Evolutionary conservation across 2,888 invertebrate genomes (phyloP).

Genomic region (Eustalomyia histrio): DNA sequence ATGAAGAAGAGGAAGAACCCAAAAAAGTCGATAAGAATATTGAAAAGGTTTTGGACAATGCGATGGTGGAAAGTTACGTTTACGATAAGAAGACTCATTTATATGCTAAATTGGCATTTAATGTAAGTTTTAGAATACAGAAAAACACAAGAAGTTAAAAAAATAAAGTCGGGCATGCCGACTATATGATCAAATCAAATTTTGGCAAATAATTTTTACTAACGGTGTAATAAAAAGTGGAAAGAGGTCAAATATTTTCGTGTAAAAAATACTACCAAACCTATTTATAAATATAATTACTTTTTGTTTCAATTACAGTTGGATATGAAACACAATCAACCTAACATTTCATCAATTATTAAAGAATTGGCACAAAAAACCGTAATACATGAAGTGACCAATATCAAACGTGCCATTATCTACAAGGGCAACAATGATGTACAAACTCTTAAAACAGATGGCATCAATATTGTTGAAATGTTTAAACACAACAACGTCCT

Average conservation of each 20-base stretch:
- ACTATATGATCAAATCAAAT: too few species aligned
- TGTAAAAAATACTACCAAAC: too few species aligned
- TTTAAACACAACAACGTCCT: conserved; percentile 89
- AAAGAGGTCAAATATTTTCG: too few species aligned
- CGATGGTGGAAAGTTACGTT: conserved; percentile 82
- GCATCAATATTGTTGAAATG: conserved; percentile 95
- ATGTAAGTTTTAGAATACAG: conserved; percentile 80
- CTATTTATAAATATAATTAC: too few species aligned
- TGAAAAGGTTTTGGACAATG: conserved; percentile 74
- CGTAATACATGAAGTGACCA: conserved; percentile 88
- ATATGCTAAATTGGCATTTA: conserved; percentile 92
- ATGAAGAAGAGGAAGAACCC: conserved; percentile 62
- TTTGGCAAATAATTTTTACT: too few species aligned
- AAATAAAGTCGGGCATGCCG: too few species aligned
- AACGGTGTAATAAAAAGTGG: too few species aligned
- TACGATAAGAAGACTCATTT: conserved; percentile 87
- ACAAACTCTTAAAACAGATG: conserved; percentile 94
- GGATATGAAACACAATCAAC: conserved; percentile 82
- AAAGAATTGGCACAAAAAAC: conserved; percentile 85
- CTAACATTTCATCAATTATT: conserved; percentile 89
- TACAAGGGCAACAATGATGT: conserved; percentile 84
- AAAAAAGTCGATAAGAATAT: conserved; percentile 72
- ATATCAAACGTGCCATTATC: conserved; percentile 92
- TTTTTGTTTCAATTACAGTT: conserved; percentile 77
- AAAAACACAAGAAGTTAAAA: too few species aligned